Conservation (phyloP, 2,888 invertebrate genomes). For the Salpingus planirostris region DNA sequence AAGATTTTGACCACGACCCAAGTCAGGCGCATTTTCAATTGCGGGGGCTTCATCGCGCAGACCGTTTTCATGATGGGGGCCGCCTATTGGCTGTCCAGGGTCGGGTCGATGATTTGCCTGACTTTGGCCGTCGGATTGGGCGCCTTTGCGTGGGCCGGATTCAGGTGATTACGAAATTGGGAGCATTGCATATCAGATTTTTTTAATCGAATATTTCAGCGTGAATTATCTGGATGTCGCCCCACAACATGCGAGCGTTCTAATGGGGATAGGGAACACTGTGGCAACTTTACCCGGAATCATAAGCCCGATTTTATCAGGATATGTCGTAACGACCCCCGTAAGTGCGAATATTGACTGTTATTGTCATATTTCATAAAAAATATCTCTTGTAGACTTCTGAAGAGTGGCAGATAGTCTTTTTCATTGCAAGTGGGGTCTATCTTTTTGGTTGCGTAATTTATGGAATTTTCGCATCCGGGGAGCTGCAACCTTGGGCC, state of each 20-base stretch:
- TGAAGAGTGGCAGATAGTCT: slow-evolving; percentile 67
- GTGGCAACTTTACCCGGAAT: slow-evolving; percentile 87
- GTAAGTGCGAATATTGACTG: slow-evolving; percentile 6
- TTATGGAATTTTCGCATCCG: slow-evolving; percentile 76
- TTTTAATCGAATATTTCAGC: slow-evolving; percentile 1
- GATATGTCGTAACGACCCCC: slow-evolving; percentile 26
- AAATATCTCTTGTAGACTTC: slow-evolving; percentile 20
- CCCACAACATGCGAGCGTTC: slow-evolving; percentile 81
- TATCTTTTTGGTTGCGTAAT: slow-evolving; percentile 76
- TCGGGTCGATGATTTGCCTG: slow-evolving; percentile 67
- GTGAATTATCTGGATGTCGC: slow-evolving; percentile 68
- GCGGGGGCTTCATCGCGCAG: slow-evolving; percentile 66
- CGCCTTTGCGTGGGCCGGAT: slow-evolving; percentile 89
- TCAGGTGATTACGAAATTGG: slow-evolving; percentile 52
- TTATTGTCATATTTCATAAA: neutral
- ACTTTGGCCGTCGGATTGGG: slow-evolving; percentile 85
- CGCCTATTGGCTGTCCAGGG: slow-evolving; percentile 60
- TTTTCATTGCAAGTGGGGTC: slow-evolving; percentile 74
- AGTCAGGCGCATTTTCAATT: slow-evolving; percentile 60
- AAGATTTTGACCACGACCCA: slow-evolving; percentile 63
- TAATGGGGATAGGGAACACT: slow-evolving; percentile 90
- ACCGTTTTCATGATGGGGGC: slow-evolving; percentile 80
- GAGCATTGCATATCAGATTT: neutral
- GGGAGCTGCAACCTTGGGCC: slow-evolving; percentile 77
- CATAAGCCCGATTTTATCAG: slow-evolving; percentile 61